A percentile compares a stretch with the other conserved stretches of the same genome.
phyloP scores from a whole-genome alignment of 2,113 vertebrate genomes.

The Onychostruthus taczanowskii region DNA sequence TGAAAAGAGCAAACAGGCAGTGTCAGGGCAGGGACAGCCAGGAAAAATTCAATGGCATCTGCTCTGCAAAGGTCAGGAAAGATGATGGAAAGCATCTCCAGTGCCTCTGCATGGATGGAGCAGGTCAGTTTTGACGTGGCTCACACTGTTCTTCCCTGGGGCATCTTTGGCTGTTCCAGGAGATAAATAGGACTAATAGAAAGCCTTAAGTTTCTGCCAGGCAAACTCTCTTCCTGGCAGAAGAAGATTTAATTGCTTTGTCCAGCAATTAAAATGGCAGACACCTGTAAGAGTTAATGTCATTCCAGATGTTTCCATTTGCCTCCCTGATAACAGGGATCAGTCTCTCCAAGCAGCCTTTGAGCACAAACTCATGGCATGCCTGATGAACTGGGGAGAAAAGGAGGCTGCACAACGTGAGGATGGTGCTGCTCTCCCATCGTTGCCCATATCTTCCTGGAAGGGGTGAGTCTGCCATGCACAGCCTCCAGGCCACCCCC shows the following conservation, averaged over 20 bases:
- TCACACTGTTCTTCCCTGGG: neutral
- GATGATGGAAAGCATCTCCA: neutral
- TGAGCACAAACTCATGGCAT: neutral
- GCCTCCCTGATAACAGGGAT: neutral
- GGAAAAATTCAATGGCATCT: neutral
- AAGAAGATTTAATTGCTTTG: no score
- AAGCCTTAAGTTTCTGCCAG: neutral
- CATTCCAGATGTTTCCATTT: neutral
- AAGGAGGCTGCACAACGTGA: neutral
- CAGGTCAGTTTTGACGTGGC: rapidly evolving
- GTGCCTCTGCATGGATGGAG: neutral
- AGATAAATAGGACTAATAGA: neutral
- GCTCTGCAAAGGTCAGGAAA: neutral
- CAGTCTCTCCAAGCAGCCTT: neutral
- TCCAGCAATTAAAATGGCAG: neutral
- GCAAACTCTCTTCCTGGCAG: neutral
- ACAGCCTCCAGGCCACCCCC: neutral
- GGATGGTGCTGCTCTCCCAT: neutral
- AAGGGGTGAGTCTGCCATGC: neutral
- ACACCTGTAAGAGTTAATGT: neutral
- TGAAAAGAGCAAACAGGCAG: neutral
- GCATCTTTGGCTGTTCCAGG: neutral
- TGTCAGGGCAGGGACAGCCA: neutral
- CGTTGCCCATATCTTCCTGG: neutral
- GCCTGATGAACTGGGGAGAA: neutral